Evolutionary conservation across 2,888 invertebrate genomes (phyloP).

Genomic region (Platycheirus albimanus): DNA sequence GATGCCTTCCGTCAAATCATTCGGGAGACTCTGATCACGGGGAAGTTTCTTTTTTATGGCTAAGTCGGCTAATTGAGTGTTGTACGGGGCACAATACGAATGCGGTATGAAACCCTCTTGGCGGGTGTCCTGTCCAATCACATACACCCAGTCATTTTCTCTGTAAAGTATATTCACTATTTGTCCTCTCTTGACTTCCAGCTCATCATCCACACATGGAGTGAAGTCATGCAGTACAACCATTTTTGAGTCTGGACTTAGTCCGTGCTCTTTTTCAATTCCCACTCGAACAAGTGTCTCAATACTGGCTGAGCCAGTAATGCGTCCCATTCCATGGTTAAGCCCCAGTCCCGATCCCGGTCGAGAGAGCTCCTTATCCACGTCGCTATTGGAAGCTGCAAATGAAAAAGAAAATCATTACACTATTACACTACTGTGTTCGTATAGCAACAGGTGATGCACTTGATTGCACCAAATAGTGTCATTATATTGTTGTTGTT

Average conservation of each 20-base stretch:
- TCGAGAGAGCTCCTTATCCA: conserved; percentile 88
- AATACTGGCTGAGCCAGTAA: conserved; percentile 97
- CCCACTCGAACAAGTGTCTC: conserved; percentile 84
- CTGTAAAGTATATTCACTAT: conserved; percentile 96
- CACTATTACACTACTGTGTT: neutral
- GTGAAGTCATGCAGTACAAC: conserved; percentile 97
- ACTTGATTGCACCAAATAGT: conserved; percentile 69
- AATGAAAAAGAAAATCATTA: conserved; percentile 17
- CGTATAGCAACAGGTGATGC: conserved; percentile 69
- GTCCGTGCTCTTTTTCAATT: conserved; percentile 95
- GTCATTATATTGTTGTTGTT: conserved; percentile 11
- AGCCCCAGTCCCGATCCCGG: conserved; percentile 85
- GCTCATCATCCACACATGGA: conserved; percentile 96
- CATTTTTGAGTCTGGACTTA: conserved; percentile 97
- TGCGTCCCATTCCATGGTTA: conserved; percentile 93
- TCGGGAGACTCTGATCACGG: conserved; percentile 84
- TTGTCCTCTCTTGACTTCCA: conserved; percentile 94
- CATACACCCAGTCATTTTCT: conserved; percentile 99
- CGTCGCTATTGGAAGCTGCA: conserved; percentile 89
- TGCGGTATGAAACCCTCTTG: conserved; percentile 97
- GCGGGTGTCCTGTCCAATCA: conserved; percentile 93
- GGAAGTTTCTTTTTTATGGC: conserved; percentile 94
- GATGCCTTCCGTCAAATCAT: conserved; percentile 84
- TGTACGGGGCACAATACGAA: conserved; percentile 94
- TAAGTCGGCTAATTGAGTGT: conserved; percentile 90